A percentile compares a stretch with the other conserved stretches of the same genome.
These are phyloP conservation scores for Tenebrosternarchus preto DNA, from an alignment of 2,113 vertebrate genomes.

Conservation along the genomic window DNA sequence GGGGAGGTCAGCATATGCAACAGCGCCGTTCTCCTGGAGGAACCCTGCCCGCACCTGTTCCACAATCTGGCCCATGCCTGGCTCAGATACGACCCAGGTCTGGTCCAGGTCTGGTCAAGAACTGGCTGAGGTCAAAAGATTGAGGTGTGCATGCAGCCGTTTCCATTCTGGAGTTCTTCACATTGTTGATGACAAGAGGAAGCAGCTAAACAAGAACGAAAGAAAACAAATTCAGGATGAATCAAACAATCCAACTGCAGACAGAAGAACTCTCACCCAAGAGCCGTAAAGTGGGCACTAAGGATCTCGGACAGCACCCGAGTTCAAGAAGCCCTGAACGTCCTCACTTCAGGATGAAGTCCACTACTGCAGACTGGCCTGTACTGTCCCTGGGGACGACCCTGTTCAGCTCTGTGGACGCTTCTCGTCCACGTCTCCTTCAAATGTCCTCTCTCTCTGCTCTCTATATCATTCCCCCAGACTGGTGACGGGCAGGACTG, in stretches of 20 bases:
- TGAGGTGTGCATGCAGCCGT: constrained; percentile 40
- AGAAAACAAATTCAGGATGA: constrained; percentile 58
- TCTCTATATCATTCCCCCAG: background rate
- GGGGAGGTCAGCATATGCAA: constrained; percentile 61
- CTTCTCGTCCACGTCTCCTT: constrained; percentile 61
- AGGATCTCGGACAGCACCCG: background rate
- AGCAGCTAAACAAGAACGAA: constrained; percentile 64
- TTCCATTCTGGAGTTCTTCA: constrained; percentile 66
- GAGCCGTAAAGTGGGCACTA: constrained; percentile 6
- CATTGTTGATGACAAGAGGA: constrained; percentile 74
- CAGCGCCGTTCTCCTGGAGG: constrained; percentile 58
- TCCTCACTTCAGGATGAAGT: constrained; percentile 23
- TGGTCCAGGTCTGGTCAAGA: background rate
- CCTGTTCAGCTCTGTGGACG: constrained; percentile 35
- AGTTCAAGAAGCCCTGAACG: constrained; percentile 29
- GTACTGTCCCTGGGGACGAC: constrained; percentile 26
- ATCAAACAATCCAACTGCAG: constrained; percentile 39
- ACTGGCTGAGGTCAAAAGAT: constrained; percentile 29
- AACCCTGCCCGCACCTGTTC: constrained; percentile 42
- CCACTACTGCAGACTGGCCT: constrained; percentile 53
- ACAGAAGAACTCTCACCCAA: constrained; percentile 60
- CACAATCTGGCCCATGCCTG: constrained; percentile 31
- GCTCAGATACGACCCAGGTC: constrained; percentile 22
- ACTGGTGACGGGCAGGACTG: constrained; percentile 60
- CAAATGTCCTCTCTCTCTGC: constrained; percentile 65